These are phyloP conservation scores for Lagopus leucura DNA, from an alignment of 2,113 vertebrate species.

Conservation along the genomic window DNA sequence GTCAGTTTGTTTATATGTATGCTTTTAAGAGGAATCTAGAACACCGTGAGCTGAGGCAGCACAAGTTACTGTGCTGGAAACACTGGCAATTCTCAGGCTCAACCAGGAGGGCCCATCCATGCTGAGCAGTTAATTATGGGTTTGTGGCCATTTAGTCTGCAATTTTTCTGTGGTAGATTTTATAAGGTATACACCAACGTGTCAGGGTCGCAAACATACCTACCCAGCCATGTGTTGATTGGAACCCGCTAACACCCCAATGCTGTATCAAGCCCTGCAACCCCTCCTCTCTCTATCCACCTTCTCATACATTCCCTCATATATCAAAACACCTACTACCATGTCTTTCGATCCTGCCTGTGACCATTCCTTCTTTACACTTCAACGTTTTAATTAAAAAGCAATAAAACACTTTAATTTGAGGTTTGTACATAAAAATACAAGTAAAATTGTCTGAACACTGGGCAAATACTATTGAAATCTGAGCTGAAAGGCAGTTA, in stretches of 20 bases:
- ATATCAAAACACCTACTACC: slow-evolving; percentile 32
- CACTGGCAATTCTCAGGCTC: rapidly evolving
- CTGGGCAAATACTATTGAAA: slow-evolving; percentile 72
- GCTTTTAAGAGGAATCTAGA: background rate
- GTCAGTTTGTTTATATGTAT: background rate
- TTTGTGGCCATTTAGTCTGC: background rate
- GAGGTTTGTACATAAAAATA: slow-evolving; percentile 71
- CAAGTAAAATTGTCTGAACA: slow-evolving; percentile 64
- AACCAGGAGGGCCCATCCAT: background rate
- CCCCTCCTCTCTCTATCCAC: background rate
- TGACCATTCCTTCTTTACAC: slow-evolving; percentile 43
- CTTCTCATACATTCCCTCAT: background rate
- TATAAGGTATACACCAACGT: background rate
- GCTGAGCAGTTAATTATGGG: background rate
- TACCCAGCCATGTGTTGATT: background rate
- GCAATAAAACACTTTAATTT: slow-evolving; percentile 74
- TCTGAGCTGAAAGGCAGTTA: slow-evolving; percentile 75
- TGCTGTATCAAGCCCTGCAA: background rate
- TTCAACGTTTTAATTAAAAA: slow-evolving; percentile 76
- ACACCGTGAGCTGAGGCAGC: rapidly evolving
- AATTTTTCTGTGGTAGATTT: slow-evolving; percentile 31
- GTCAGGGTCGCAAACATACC: slow-evolving; percentile 19
- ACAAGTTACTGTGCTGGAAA: background rate
- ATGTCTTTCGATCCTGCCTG: slow-evolving; percentile 22
- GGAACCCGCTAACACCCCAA: slow-evolving; percentile 15